These are phyloP conservation scores for Xestia ashworthii DNA, from an alignment of 2,888 invertebrate genomes.

Conservation along the genomic window DNA sequence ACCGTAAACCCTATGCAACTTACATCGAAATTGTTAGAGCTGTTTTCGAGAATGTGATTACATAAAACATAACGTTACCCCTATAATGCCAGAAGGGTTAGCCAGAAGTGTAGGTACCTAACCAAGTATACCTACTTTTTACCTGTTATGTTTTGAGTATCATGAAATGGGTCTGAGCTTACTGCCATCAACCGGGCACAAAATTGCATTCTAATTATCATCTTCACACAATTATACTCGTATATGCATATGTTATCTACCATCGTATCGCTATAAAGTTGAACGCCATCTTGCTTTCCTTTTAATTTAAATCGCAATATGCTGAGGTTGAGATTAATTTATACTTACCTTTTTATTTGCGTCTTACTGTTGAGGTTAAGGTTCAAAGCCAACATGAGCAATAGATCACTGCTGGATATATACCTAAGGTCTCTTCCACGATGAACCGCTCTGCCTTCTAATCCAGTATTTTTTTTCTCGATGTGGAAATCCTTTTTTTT, in stretches of 20 bases:
- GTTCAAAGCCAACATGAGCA: not conserved
- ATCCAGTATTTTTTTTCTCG: not conserved
- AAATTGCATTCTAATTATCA: not conserved
- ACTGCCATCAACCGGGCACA: too few relatives aligned
- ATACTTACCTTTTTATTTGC: conserved; percentile 6
- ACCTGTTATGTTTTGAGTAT: too few relatives aligned
- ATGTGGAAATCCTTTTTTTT: not conserved
- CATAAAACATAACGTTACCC: too few relatives aligned
- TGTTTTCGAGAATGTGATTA: too few relatives aligned
- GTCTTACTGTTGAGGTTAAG: not conserved
- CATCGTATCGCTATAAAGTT: not conserved
- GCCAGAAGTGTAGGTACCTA: too few relatives aligned
- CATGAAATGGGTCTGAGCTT: too few relatives aligned
- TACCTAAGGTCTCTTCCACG: not conserved
- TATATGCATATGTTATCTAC: too few relatives aligned
- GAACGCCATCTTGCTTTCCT: conserved; percentile 4
- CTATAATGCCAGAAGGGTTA: too few relatives aligned
- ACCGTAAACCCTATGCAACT: too few relatives aligned
- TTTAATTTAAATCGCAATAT: conserved; percentile 15
- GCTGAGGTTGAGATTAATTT: too few relatives aligned
- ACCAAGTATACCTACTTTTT: too few relatives aligned
- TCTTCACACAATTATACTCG: not conserved
- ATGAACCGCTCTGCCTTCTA: not conserved
- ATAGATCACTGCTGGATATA: not conserved
- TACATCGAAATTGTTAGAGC: too few relatives aligned